Evolutionary conservation across 2,113 vertebrate species (phyloP).

Genomic region (Chaetops frenatus): DNA sequence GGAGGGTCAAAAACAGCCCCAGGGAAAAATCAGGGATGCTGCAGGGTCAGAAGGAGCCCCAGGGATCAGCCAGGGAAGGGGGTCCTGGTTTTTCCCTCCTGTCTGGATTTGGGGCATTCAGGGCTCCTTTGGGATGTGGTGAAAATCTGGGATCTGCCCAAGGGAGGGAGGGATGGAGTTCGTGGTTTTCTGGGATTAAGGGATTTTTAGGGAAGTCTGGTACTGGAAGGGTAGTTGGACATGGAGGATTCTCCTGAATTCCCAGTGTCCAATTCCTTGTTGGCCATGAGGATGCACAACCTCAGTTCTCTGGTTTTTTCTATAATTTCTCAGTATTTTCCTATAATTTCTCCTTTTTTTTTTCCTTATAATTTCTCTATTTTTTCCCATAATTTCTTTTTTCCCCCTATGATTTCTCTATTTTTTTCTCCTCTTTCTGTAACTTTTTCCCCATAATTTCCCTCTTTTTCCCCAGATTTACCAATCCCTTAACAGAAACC

Average conservation of each 20-base stretch:
- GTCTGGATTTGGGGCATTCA: background rate
- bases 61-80: background rate
- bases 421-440: background rate
- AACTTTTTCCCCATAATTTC: background rate
- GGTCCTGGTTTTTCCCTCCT: too few species aligned
- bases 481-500: too few species aligned
- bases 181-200: too few species aligned
- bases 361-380: background rate
- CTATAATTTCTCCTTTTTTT: background rate
- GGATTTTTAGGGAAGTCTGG: background rate
- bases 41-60: background rate
- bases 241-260: background rate
- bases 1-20: rapidly evolving
- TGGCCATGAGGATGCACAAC: background rate
- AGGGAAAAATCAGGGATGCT: background rate
- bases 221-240: background rate
- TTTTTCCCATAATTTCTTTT: background rate
- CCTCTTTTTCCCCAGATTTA: background rate
- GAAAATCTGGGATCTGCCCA: background rate
- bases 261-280: rapidly evolving
- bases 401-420: background rate
- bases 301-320: background rate
- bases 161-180: background rate
- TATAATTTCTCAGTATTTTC: background rate
- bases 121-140: background rate